Conservation (phyloP, 2,888 invertebrate genomes). For the Ennomos fuscantarius region DNA sequence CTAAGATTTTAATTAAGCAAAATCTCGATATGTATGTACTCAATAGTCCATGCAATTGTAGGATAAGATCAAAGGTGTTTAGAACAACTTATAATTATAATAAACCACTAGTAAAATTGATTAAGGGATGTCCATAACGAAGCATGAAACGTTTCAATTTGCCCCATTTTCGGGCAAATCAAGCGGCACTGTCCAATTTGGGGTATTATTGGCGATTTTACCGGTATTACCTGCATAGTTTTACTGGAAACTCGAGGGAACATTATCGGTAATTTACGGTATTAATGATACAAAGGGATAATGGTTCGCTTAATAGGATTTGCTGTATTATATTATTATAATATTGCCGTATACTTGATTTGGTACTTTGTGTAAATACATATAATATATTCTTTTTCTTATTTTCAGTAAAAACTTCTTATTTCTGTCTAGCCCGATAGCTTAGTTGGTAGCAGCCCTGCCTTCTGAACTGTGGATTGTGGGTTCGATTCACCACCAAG, state of each 20-base stretch:
- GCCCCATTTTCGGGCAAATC: conserved; percentile 67
- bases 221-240: conserved; percentile 61
- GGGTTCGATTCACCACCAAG: too few relatives aligned
- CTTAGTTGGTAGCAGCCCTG: too few relatives aligned
- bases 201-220: conserved; percentile 69
- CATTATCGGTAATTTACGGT: conserved; percentile 66
- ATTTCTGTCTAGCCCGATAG: too few relatives aligned
- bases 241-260: conserved; percentile 63
- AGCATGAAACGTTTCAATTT: conserved; percentile 73
- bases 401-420: too few relatives aligned
- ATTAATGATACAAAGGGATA: conserved; percentile 72
- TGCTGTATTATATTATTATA: conserved; percentile 2
- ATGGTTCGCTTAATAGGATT: conserved; percentile 55
- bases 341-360: conserved; percentile 3
- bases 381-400: too few relatives aligned
- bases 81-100: too few relatives aligned
- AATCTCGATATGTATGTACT: too few relatives aligned
- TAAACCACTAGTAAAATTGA: conserved; percentile 25
- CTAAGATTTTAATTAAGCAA: too few relatives aligned
- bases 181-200: conserved; percentile 69
- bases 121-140: conserved; percentile 62
- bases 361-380: too few relatives aligned
- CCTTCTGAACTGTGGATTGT: too few relatives aligned
- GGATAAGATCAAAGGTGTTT: too few relatives aligned
- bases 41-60: too few relatives aligned